Evolutionary conservation across 2,113 vertebrate species (phyloP).

Genomic region (Bettongia penicillata): DNA sequence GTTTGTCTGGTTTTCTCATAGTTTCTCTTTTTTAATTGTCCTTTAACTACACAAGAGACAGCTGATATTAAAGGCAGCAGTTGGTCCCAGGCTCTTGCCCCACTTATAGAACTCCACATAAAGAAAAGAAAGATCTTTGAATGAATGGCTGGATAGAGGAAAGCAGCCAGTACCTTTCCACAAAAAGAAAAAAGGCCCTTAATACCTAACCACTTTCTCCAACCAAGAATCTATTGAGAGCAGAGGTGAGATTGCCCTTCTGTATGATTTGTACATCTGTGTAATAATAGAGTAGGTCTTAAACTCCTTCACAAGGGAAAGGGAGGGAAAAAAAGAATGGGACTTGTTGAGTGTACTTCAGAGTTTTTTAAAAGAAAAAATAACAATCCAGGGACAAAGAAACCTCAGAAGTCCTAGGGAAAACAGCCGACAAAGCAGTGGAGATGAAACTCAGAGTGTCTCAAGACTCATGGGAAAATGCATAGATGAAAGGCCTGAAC

Average conservation of each 20-base stretch:
- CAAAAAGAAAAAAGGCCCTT: not conserved
- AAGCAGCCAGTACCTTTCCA: conserved; percentile 11
- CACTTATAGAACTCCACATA: not conserved
- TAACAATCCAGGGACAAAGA: conserved; percentile 17
- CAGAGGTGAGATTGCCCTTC: conserved; percentile 24
- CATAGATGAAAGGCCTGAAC: not conserved
- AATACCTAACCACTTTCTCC: conserved; percentile 12
- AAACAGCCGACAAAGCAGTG: conserved; percentile 16
- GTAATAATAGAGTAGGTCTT: conserved; percentile 1
- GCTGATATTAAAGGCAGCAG: not conserved
- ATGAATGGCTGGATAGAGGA: conserved; percentile 1
- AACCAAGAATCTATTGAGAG: conserved; percentile 8
- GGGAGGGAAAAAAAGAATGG: not conserved
- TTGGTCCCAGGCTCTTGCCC: conserved; percentile 7
- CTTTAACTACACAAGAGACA: not conserved
- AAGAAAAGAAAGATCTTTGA: conserved; percentile 2
- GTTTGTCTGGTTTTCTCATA: conserved; percentile 20
- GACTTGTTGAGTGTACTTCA: not conserved
- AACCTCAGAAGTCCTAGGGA: not conserved
- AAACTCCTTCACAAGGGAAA: conserved; percentile 29
- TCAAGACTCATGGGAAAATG: not conserved
- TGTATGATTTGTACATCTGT: not conserved
- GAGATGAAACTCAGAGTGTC: not conserved
- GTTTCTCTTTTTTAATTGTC: conserved; percentile 21
- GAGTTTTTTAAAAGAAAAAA: conserved; percentile 1